Conservation (phyloP, 2,113 vertebrate genomes). For the Atrichornis clamosus region DNA sequence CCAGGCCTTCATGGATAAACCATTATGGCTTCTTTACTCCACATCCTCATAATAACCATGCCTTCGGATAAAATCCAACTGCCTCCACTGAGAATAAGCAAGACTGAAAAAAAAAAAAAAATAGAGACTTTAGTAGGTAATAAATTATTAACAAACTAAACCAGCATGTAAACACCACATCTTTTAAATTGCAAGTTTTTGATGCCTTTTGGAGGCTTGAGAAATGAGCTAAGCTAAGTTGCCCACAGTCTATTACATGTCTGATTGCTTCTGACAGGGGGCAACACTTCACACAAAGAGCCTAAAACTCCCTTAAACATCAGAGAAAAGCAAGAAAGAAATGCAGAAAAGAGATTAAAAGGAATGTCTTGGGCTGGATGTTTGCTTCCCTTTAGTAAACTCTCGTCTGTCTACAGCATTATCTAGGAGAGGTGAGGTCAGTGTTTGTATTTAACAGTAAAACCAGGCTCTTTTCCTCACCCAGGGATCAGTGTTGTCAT, state of each 20-base stretch:
- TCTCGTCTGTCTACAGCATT: not conserved
- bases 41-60: not conserved
- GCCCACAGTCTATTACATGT: not conserved
- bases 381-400: not conserved
- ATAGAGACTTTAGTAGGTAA: conserved; percentile 4
- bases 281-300: conserved; percentile 27
- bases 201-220: conserved; percentile 23
- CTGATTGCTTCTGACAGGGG: conserved; percentile 38
- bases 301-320: not conserved
- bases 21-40: not conserved
- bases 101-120: not conserved
- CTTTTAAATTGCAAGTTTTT: conserved; percentile 23
- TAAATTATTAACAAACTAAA: conserved; percentile 56
- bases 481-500: not conserved
- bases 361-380: not conserved
- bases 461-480: not conserved
- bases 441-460: not conserved
- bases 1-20: not conserved
- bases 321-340: not conserved
- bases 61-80: conserved; percentile 1
- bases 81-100: conserved; percentile 19
- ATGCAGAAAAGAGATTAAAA: not conserved
- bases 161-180: not conserved
- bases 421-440: not conserved
- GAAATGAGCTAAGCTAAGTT: conserved; percentile 5